Conservation (phyloP, 2,113 vertebrate genomes). For the Raja brachyura region DNA sequence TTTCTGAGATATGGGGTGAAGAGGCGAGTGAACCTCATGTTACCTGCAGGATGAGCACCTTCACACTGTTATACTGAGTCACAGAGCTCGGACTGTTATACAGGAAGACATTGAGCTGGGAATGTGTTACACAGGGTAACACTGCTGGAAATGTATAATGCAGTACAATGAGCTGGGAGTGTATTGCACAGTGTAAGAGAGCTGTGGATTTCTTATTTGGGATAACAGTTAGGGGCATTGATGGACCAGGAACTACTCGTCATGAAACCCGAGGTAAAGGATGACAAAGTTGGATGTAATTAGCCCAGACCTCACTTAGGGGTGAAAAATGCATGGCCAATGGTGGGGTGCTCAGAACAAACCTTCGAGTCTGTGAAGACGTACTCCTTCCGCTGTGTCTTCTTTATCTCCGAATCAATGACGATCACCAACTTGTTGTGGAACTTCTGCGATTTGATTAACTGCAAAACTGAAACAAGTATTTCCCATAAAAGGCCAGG, state of each 20-base stretch:
- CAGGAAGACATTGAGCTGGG: too few relatives aligned
- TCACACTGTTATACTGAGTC: too few relatives aligned
- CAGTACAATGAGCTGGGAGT: too few relatives aligned
- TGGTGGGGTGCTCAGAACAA: background rate
- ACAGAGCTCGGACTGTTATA: too few relatives aligned
- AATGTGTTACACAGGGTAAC: too few relatives aligned
- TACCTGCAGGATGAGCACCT: too few relatives aligned
- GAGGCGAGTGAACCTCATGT: too few relatives aligned
- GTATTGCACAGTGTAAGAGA: too few relatives aligned
- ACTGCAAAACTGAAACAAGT: slow-evolving; percentile 71
- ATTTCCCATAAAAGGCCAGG: background rate
- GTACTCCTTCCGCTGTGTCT: slow-evolving; percentile 79
- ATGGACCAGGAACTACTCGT: background rate
- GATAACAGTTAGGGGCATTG: background rate
- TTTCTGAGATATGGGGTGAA: too few relatives aligned
- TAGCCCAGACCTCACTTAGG: too few relatives aligned
- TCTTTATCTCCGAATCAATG: slow-evolving; percentile 88
- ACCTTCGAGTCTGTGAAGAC: slow-evolving; percentile 92
- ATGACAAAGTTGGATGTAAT: background rate
- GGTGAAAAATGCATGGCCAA: background rate
- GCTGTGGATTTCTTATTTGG: too few relatives aligned
- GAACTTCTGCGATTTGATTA: slow-evolving; percentile 92
- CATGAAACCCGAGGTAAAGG: background rate
- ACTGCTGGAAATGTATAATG: too few relatives aligned
- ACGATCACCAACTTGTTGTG: slow-evolving; percentile 78